These are phyloP conservation scores for Enteromius fasciolatus DNA, from an alignment of 2,797 vertebrate genomes.

Conservation along the genomic window DNA sequence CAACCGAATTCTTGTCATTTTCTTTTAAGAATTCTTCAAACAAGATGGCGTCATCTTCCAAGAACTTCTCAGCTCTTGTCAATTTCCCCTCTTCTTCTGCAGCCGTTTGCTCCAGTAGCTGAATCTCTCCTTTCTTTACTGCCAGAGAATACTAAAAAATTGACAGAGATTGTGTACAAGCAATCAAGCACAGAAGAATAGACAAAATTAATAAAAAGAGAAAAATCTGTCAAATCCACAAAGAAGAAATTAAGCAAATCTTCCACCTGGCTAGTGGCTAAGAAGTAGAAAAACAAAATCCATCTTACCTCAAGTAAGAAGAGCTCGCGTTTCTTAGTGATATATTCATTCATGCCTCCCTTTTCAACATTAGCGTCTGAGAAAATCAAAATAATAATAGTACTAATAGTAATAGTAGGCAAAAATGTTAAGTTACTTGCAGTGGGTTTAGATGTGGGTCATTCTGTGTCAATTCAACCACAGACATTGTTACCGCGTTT, in stretches of 20 bases:
- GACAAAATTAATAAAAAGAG: neutral
- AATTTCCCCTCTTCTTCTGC: constrained; percentile 78
- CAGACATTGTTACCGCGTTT: neutral
- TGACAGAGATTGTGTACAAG: neutral
- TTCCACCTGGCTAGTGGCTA: neutral
- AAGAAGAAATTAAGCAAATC: neutral
- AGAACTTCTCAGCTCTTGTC: constrained; percentile 74
- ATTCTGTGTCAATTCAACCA: neutral
- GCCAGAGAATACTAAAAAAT: constrained; percentile 77
- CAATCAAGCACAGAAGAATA: neutral
- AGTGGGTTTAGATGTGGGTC: neutral
- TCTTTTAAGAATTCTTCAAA: constrained; percentile 88
- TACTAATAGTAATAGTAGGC: neutral
- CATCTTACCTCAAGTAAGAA: constrained; percentile 88
- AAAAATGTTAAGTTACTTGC: neutral
- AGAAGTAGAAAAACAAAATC: constrained; percentile 13
- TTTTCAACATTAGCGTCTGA: constrained; percentile 78
- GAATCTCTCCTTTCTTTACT: constrained; percentile 81
- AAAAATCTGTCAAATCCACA: neutral
- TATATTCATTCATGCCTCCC: constrained; percentile 77
- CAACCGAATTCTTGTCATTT: constrained; percentile 81
- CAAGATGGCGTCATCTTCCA: constrained; percentile 78
- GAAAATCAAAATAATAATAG: neutral
- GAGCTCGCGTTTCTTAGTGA: constrained; percentile 82
- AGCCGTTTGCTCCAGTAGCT: constrained; percentile 76